Evolutionary conservation across 1,140 invertebrate genomes (phyloP).

Genomic region (Drosophila kepulauana): DNA sequence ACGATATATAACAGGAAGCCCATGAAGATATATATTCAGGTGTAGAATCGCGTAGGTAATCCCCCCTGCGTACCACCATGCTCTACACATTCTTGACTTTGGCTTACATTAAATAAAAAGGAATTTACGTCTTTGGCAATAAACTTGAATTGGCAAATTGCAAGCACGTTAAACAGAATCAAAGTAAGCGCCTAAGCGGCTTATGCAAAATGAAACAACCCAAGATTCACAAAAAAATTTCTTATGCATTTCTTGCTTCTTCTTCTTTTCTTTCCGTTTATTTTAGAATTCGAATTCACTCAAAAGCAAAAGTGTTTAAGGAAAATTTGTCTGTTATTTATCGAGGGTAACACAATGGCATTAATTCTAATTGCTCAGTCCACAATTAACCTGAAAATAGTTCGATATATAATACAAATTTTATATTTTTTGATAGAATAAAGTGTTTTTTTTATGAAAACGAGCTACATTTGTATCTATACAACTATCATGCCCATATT

Average conservation of each 20-base stretch:
- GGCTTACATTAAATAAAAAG: constrained; percentile 75
- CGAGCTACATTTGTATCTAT: background rate
- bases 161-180: constrained; percentile 62
- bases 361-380: background rate
- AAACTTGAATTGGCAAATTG: constrained; percentile 61
- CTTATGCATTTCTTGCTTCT: constrained; percentile 15
- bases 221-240: constrained; percentile 38
- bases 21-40: constrained; percentile 34
- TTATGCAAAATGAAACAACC: constrained; percentile 77
- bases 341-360: constrained; percentile 63
- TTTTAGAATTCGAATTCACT: constrained; percentile 49
- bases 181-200: constrained; percentile 77
- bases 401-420: background rate
- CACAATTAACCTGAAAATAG: constrained; percentile 3
- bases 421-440: background rate
- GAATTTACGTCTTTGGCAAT: constrained; percentile 69
- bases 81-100: constrained; percentile 20
- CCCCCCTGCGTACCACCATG: background rate
- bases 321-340: constrained; percentile 75
- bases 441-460: background rate
- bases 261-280: constrained; percentile 55
- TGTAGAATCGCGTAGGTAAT: constrained; percentile 22
- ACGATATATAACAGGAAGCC: constrained; percentile 35
- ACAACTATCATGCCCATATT: background rate
- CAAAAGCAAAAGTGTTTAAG: constrained; percentile 75